Base-by-base conservation (phyloP, 2,113 vertebrate species). In the Oncorhynchus gorbuscha region DNA sequence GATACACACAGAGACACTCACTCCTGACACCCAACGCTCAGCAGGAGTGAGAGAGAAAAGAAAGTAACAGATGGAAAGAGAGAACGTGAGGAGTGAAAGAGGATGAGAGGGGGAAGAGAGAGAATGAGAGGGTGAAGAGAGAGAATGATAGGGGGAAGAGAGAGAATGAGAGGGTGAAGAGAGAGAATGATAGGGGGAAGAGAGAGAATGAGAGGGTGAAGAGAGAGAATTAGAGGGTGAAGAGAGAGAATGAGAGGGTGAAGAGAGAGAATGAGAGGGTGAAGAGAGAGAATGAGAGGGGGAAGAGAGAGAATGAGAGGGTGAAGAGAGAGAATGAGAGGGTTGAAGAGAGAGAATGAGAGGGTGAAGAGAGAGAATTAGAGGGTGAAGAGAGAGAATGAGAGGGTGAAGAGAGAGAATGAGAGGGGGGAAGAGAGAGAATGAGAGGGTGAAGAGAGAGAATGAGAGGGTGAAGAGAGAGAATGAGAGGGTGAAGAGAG, bases 21-120 rank as follows among this genome's bases (percentile, higher is more conserved):
- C 35, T 28, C 28, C 28, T 28, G 28, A 45, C 66, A 64, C 13
- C 28, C 64, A 76, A 74, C 72, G 59, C 39, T 69, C 49, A 59
- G 35, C 8, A 39, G 39, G 39, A 77, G 32, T 24, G 48, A 5
- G 3, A 65, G 48, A 20, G 59, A 78, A 74, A 65, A 35, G 35
- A 35, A 35, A 35, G 35, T 35, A 35, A 35, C 35, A 35, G 35
- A 39, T 7, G 35, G 35, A 39, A 71, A 35, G 39, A 35, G 16
- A 69, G 35, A 28, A 28, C 28, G 3, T 3, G 28, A 28, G 28
- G 28, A 3, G 28, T 3, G 28, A 28, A 28, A 3, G 3, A 0
- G 26, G 75, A 49, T 24, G 45, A 5, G 3, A 65, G 24, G 24
- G 24, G 24, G 24, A 24, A 24, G 24, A 24, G 24, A 24, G 24